Base-by-base conservation (phyloP, 2,888 invertebrate species). In the Harmothoe impar region DNA sequence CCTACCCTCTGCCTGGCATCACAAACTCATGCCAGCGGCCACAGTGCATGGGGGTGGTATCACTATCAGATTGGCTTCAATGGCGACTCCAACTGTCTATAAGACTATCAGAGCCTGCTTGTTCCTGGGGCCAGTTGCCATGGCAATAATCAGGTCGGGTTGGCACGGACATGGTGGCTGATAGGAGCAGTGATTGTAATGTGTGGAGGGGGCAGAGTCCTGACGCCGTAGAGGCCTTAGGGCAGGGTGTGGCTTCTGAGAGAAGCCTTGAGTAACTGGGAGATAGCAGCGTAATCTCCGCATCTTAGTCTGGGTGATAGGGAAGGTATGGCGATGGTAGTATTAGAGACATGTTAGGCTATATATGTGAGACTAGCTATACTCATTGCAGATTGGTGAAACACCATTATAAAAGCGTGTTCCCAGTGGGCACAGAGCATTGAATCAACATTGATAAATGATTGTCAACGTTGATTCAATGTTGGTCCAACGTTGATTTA, bases 51-150 rank as follows among this genome's bases (percentile, higher is more conserved):
- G 72, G 25, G 0, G 3, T 25, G 72, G 25, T 72, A 72, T 72
- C 72, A 72, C 3, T 72, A 72, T 72, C 72, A 72, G 25, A 72
- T 72, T 72, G 72, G 25, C 25, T 72, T 72, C 1, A 15, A 15
- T 0, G 29, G 72, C 33, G 43, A 81, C 35, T 62, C 77, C 25
- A 43, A 20, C 81, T 17, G 77, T 29, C 77, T 17, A 15, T 33
- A 29, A 29, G 72, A 29, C 72, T 29, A 25, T 25, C 25, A 35
- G 43, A 33, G 15, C 15, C 43, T 43, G 7, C 81, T 25, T 81
- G 81, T 81, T 81, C 20, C 81, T 7, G 81, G 0, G 23, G 33
- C 81, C 81, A 81, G 81, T 81, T 81, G 81, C 81, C 81, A 81
- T 81, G 81, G 81, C 20, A 81, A 81, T 81, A 81, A 81, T 81